phyloP scores from a whole-genome alignment of 2,888 invertebrate species.

The Drosophila maculinotata region DNA sequence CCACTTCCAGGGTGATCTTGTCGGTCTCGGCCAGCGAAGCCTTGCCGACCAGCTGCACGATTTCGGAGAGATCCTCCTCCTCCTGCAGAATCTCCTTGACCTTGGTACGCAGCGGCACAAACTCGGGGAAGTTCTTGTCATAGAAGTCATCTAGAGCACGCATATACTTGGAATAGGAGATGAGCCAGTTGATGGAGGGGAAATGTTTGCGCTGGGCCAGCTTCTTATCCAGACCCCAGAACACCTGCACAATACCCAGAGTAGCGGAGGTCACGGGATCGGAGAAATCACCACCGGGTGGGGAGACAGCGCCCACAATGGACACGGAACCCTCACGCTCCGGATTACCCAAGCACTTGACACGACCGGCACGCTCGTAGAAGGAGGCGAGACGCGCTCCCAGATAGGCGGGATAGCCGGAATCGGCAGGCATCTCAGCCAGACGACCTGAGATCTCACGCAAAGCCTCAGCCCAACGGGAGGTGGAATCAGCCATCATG shows the following conservation, averaged over 20 bases:
- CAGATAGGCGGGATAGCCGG: slow-evolving; percentile 99
- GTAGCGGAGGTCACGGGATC: slow-evolving; percentile 99
- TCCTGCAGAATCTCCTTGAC: slow-evolving; percentile 97
- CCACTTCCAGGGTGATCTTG: slow-evolving; percentile 99
- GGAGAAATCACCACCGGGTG: slow-evolving; percentile 99
- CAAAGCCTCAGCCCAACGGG: slow-evolving; percentile 99
- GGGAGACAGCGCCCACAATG: slow-evolving; percentile 99
- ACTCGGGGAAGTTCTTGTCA: slow-evolving; percentile 98
- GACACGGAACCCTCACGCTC: slow-evolving; percentile 99
- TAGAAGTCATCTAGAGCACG: slow-evolving; percentile 99
- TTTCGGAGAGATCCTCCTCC: slow-evolving; percentile 99
- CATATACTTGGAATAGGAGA: slow-evolving; percentile 99
- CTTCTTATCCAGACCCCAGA: slow-evolving; percentile 99
- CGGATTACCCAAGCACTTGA: slow-evolving; percentile 98
- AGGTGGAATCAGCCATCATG: slow-evolving; percentile 99
- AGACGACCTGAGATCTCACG: slow-evolving; percentile 99
- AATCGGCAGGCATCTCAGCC: slow-evolving; percentile 99
- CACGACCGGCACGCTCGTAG: slow-evolving; percentile 99
- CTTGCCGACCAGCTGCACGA: slow-evolving; percentile 99
- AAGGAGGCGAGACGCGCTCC: slow-evolving; percentile 99
- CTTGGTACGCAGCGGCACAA: slow-evolving; percentile 98
- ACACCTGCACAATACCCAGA: slow-evolving; percentile 99
- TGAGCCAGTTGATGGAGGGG: slow-evolving; percentile 99
- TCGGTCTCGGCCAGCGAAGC: slow-evolving; percentile 99
- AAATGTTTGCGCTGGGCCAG: slow-evolving; percentile 99